A percentile compares a stretch with the other conserved stretches of the same genome.
Conservation (phyloP, 2,797 vertebrate species). For the Chrosomus eos region DNA sequence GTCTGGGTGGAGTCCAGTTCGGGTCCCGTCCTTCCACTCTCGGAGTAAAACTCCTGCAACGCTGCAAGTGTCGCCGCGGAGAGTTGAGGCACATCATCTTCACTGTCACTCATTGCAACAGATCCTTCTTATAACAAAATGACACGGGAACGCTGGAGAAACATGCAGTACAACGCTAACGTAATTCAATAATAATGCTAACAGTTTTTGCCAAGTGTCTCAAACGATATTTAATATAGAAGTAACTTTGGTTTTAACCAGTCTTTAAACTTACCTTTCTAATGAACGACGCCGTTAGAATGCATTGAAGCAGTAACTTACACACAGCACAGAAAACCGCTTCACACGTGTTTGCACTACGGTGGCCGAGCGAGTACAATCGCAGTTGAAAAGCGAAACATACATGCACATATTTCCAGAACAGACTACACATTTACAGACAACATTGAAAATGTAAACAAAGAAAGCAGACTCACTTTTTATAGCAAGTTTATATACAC, state of each 20-base stretch:
- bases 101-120: slow-evolving; percentile 81
- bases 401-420: not conserved
- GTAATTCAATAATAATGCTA: not conserved
- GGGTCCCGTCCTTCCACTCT: slow-evolving; percentile 68
- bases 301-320: not conserved
- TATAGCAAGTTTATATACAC: slow-evolving; percentile 85
- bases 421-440: not conserved
- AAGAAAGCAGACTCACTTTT: slow-evolving; percentile 66
- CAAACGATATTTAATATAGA: not conserved
- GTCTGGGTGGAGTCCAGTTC: not conserved
- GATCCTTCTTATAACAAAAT: not conserved
- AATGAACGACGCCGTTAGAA: not conserved
- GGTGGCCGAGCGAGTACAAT: slow-evolving; percentile 17
- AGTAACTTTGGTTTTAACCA: not conserved
- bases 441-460: not conserved
- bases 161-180: not conserved
- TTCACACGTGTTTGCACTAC: slow-evolving; percentile 31
- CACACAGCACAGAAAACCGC: not conserved
- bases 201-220: not conserved
- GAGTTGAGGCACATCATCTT: slow-evolving; percentile 83
- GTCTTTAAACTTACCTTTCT: not conserved
- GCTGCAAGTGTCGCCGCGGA: slow-evolving; percentile 87
- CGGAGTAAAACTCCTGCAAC: slow-evolving; percentile 89
- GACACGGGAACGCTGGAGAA: not conserved
- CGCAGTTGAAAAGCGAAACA: not conserved